Conservation (phyloP, 2,797 vertebrate genomes). For the Euphonia xanthogaster region DNA sequence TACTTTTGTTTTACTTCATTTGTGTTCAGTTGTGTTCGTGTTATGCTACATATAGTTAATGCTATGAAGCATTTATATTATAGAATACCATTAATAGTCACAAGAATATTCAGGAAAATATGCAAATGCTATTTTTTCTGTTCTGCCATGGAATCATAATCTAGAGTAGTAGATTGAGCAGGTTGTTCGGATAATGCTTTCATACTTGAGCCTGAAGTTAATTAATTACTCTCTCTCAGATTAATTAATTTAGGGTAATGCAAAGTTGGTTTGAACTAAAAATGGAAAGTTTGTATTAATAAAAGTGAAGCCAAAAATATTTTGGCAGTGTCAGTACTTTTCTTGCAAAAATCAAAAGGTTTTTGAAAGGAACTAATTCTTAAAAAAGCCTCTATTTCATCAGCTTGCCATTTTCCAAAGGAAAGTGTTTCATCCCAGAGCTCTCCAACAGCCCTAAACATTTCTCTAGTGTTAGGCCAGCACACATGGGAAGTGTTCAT, state of each 20-base stretch:
- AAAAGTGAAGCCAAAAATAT: neutral
- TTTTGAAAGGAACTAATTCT: conserved; percentile 19
- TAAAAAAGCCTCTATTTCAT: conserved; percentile 4
- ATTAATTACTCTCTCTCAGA: neutral
- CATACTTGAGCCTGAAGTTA: neutral
- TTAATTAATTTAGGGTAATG: neutral
- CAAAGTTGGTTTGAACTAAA: neutral
- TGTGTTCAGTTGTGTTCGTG: neutral
- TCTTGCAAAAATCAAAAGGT: neutral
- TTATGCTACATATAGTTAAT: neutral
- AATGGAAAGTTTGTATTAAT: neutral
- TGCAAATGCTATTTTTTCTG: neutral
- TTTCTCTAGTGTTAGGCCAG: conserved; percentile 60
- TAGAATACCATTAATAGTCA: neutral
- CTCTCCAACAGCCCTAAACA: conserved; percentile 11
- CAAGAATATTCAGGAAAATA: neutral
- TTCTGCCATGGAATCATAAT: neutral
- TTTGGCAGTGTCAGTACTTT: neutral
- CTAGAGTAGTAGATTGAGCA: neutral
- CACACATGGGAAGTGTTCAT: conserved; percentile 59
- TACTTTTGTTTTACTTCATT: neutral
- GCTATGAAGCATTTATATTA: neutral
- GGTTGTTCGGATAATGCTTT: neutral
- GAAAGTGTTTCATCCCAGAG: conserved; percentile 30
- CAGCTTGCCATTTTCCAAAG: conserved; percentile 51